Evolutionary conservation across 1,140 invertebrate species (phyloP), one percentile per base, ranked within the genome.

Genomic region (Atta texana): DNA sequence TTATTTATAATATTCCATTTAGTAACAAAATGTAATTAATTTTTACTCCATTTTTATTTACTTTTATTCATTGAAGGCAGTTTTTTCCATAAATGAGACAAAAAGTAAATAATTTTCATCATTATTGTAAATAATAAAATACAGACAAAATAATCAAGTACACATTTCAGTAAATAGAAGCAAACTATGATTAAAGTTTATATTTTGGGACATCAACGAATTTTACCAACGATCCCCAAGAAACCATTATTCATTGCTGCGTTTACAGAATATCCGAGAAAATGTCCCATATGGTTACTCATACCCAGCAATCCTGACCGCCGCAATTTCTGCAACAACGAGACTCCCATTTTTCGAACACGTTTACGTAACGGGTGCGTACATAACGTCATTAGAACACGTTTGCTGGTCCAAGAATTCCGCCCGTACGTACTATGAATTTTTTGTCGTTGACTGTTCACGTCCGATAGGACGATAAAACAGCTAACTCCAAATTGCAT

Each of bases 271-370:
- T 39, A 59, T 76, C 14, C 55, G 53, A 14, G 34, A 10, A 77
- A 77, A 76, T 44, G 74, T 76, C 74, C 74, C 74, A 76, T 18
- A 61, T 61, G 74, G 44, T 55, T 76, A 61, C 55, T 76, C 55
- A 6, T 61, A 39, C 21, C 21, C 34, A 21, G 57, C 75, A 44
- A 63, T 77, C 57, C 51, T 34, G 57, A 59, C 49, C 71, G 51
- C 53, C 28, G 57, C 75, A 77, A 77, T 77, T 61, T 77, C 75
- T 49, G 24, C 75, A 63, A 61, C 39, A n/a, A n/a, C 34, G 31
- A 39, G 28, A 75, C 51, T 75, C 3, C 31, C 74, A 61, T 76
- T 77, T 77, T 63, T 77, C 57, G 57, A 44, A 39, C 34, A 39
- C 74, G 21, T 76, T 75, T 75, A 59, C 53, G 53, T 61, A 49